Conservation (phyloP, 1,140 invertebrate species). For the Thaumetopoea pityocampa region DNA sequence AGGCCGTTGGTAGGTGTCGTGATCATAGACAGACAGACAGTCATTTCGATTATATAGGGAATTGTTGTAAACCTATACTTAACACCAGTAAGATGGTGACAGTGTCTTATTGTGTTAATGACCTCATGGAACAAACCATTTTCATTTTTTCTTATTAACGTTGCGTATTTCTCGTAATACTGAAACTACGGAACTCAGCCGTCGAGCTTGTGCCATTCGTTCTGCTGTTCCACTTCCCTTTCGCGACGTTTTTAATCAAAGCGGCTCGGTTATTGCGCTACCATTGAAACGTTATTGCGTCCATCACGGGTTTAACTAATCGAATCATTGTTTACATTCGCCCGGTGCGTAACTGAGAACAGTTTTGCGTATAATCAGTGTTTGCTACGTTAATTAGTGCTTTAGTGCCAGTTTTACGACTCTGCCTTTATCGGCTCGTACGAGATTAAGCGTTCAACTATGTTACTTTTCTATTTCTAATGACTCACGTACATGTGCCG, state of each 20-base stretch:
- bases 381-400: conserved; percentile 62
- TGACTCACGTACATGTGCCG: conserved; percentile 42
- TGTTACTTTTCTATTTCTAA: conserved; percentile 40
- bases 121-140: too few relatives aligned
- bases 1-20: too few relatives aligned
- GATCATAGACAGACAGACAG: too few relatives aligned
- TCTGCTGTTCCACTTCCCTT: conserved; percentile 10
- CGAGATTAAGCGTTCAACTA: conserved; percentile 59
- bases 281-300: conserved; percentile 30
- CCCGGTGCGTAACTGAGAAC: conserved; percentile 35
- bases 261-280: conserved; percentile 19
- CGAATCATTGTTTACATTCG: conserved; percentile 54
- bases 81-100: too few relatives aligned
- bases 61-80: too few relatives aligned
- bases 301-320: conserved; percentile 46
- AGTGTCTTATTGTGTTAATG: too few relatives aligned
- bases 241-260: conserved; percentile 31
- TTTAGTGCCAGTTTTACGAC: conserved; percentile 61
- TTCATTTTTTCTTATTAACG: too few relatives aligned
- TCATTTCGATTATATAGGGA: too few relatives aligned
- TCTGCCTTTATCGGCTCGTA: conserved; percentile 48
- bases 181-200: too few relatives aligned
- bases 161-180: too few relatives aligned
- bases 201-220: too few relatives aligned
- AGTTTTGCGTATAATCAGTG: conserved; percentile 54